phyloP scores from a whole-genome alignment of 37 sponge, comb jelly and placozoan genomes.

The Cliona cf. orientalis region DNA sequence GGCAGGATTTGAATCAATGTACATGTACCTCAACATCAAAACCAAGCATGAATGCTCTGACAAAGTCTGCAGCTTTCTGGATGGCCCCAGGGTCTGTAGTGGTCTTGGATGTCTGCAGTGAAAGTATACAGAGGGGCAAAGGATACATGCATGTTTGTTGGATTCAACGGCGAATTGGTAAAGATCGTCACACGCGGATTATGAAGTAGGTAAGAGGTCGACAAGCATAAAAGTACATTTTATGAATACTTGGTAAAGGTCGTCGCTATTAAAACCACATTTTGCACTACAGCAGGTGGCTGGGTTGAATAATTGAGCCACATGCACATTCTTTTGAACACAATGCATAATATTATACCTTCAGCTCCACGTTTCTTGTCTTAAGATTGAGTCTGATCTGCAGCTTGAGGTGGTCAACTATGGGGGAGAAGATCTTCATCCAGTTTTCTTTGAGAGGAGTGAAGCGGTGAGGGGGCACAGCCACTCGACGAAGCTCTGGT shows the following conservation, averaged over 20 bases:
- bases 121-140: neutral
- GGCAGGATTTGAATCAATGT: neutral
- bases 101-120: constrained; percentile 79
- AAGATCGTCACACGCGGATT: no score
- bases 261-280: no score
- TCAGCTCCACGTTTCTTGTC: constrained; percentile 90
- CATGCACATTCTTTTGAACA: neutral
- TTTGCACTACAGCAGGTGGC: no score
- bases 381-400: constrained; percentile 95
- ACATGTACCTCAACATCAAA: constrained; percentile 87
- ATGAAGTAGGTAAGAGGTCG: no score
- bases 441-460: constrained; percentile 98
- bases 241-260: no score
- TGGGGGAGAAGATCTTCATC: constrained; percentile 99
- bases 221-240: no score
- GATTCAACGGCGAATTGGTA: neutral
- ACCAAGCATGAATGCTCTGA: constrained; percentile 95
- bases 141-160: neutral
- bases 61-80: constrained; percentile 98
- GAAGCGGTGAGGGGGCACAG: constrained; percentile 90
- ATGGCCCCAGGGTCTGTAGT: constrained; percentile 93
- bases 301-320: no score
- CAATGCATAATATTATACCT: no score
- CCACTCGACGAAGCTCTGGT: constrained; percentile 80
- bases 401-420: constrained; percentile 96